phyloP scores from a whole-genome alignment of 2,797 vertebrate genomes.

The Mormyrops boulengeri region DNA sequence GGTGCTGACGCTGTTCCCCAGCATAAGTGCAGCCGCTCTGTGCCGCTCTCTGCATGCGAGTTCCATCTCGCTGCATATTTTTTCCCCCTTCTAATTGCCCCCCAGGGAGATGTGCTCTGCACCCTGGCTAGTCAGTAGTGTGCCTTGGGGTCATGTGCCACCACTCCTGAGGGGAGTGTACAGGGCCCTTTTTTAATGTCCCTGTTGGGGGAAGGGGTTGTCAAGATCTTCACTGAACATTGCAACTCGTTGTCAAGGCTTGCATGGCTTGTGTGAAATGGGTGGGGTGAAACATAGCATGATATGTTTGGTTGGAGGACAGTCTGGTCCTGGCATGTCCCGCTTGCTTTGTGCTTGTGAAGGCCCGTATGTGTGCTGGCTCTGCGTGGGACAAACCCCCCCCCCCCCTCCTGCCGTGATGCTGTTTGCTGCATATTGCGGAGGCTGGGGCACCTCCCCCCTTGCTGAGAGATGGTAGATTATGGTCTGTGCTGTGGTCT shows the following conservation, averaged over 20 bases:
- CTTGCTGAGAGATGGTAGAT: slow-evolving; percentile 17
- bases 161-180: background rate
- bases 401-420: background rate
- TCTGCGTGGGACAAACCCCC: background rate
- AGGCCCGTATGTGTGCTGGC: background rate
- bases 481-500: slow-evolving; percentile 29
- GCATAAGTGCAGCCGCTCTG: slow-evolving; percentile 44
- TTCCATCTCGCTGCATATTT: background rate
- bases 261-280: slow-evolving; percentile 12
- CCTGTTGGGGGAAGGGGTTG: background rate
- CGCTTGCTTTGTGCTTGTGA: slow-evolving; percentile 20
- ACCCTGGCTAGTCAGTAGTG: background rate
- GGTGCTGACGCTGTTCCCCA: slow-evolving; percentile 57
- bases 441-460: background rate
- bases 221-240: background rate
- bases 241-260: background rate
- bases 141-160: slow-evolving; percentile 3
- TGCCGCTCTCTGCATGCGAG: background rate
- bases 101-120: background rate
- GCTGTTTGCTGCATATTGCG: background rate
- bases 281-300: background rate
- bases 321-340: slow-evolving; percentile 16
- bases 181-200: background rate
- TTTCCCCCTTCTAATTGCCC: slow-evolving; percentile 11
- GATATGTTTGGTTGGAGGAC: slow-evolving; percentile 3